A percentile compares a stretch with the other conserved stretches of the same genome.
Evolutionary conservation across 2,113 vertebrate species (phyloP).

Genomic region (Grammomys dolichurus): DNA sequence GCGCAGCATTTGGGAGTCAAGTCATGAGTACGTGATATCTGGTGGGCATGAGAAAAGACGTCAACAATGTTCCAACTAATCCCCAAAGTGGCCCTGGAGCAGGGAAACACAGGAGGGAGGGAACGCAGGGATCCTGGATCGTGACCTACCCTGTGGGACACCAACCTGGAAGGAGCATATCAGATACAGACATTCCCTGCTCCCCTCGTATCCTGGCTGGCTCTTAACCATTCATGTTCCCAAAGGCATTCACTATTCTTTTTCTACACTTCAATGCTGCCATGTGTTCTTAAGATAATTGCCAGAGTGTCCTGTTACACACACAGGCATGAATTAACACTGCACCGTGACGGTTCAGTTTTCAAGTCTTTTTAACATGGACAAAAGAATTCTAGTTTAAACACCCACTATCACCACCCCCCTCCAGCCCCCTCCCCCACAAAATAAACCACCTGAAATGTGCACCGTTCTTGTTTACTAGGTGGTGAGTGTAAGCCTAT

Average conservation of each 20-base stretch:
- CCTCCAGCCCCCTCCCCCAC: not conserved
- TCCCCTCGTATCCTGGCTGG: not conserved
- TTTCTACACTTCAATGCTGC: not conserved
- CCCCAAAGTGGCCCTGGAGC: not conserved
- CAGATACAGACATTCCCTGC: slow-evolving; percentile 26
- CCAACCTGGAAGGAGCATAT: not conserved
- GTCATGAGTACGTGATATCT: not conserved
- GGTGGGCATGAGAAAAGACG: not conserved
- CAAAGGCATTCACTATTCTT: slow-evolving; percentile 35
- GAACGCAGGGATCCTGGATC: not conserved
- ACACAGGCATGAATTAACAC: slow-evolving; percentile 23
- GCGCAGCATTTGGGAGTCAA: not conserved
- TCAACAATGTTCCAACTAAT: not conserved
- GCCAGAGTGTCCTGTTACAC: slow-evolving; percentile 24
- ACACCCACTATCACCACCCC: slow-evolving; percentile 42
- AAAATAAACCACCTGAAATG: not conserved
- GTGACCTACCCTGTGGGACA: slow-evolving; percentile 19
- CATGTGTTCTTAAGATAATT: not conserved
- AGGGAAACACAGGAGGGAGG: not conserved
- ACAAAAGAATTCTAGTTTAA: slow-evolving; percentile 54
- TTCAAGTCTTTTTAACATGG: slow-evolving; percentile 54
- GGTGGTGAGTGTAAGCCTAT: not conserved
- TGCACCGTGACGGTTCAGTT: not conserved
- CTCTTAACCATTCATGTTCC: slow-evolving; percentile 7
- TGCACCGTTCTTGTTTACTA: not conserved